Base-by-base conservation (phyloP, 2,888 invertebrate genomes). In the Diadegma fenestrale region DNA sequence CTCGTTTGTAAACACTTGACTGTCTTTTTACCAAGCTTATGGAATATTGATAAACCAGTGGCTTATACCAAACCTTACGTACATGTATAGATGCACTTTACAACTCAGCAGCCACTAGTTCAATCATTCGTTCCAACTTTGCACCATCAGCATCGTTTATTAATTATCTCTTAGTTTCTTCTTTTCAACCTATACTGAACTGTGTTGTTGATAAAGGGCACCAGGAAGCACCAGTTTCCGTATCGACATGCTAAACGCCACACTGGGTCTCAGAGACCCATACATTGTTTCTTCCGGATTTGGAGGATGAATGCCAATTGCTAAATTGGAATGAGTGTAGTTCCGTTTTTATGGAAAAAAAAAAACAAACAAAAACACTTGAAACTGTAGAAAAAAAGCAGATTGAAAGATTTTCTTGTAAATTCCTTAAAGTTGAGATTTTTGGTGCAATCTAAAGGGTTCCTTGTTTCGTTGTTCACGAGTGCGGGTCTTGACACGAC, bases 1-100 rank as follows among this genome's bases (percentile, higher is more conserved):
- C 88, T 88, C 86, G 88, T 91, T 87, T 88, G 92, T 91, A 93
- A 93, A 92, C 92, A 93, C 93, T 93, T 88, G 89, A 89, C 77
- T 82, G 88, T 85, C 89, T 89, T 91, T 91, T 92, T 91, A 91
- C 88, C 90, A 89, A 89, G 91, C 91, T 92, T 91, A 92, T 92
- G 90, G 89, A 93, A 93, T 93, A 93, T 92, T 92, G 91, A 93
- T 93, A 91, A 91, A 90, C 87, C 69, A 30, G 69, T 61, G 72
- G 48, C 73, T 73, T 66, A 66, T 71, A 71, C 78, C 72, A 33
- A 72, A 66, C 45, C 75, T 54, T 48, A 33, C 22, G 41, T 41
- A n/a, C 37, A 22, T 43, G 71, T 63, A 54, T 69, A 58, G 22
- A 45, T 33, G 64, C 63, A 45, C 26, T 81, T 43, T 26, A 79